These are phyloP conservation scores for Metopolophium dirhodum DNA, from an alignment of 1,140 invertebrate genomes.

Conservation along the genomic window DNA sequence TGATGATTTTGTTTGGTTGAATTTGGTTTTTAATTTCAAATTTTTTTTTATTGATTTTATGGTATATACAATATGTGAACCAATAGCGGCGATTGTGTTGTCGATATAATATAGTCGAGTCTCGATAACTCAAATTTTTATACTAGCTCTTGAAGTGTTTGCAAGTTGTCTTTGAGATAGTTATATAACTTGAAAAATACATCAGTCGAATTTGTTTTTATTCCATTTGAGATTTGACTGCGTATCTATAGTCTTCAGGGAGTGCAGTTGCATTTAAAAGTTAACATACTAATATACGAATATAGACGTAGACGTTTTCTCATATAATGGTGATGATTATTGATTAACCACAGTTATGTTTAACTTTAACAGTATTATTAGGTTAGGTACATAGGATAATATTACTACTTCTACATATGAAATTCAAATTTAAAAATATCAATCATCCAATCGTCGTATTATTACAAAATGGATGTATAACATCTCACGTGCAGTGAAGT, in stretches of 20 bases:
- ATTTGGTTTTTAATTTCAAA: too few relatives aligned
- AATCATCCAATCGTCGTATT: background rate
- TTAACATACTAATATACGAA: background rate
- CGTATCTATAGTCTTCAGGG: background rate
- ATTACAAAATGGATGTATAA: too few relatives aligned
- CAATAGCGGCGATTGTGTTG: background rate
- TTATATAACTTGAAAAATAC: too few relatives aligned
- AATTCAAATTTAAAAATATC: background rate
- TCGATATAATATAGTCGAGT: background rate
- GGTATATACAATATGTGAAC: background rate
- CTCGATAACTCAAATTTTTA: too few relatives aligned
- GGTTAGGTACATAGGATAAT: background rate
- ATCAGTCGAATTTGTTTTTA: too few relatives aligned
- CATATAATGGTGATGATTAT: background rate
- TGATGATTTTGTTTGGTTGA: too few relatives aligned
- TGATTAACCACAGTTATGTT: background rate
- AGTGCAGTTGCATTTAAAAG: background rate
- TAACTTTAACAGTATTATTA: background rate
- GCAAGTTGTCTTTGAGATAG: too few relatives aligned
- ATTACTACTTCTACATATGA: background rate
- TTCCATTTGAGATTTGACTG: too few relatives aligned
- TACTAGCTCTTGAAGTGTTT: too few relatives aligned
- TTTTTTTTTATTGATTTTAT: background rate
- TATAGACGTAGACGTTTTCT: background rate
- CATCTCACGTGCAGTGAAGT: background rate